Base-by-base conservation (phyloP, 1,140 invertebrate genomes). In the Drosophila arizonae region DNA sequence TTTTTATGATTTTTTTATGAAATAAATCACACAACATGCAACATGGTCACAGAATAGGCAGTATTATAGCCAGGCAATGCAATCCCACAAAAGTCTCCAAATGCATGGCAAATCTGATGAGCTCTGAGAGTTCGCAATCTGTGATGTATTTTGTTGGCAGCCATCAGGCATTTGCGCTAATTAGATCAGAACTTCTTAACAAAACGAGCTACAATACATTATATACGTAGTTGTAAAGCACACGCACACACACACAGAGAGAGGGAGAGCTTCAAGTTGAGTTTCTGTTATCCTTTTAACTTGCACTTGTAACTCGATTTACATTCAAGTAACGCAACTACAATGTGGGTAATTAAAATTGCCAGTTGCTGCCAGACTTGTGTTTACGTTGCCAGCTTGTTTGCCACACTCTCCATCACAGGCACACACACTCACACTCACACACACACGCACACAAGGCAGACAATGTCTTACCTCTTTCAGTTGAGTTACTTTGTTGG, bases 331-430 rank as follows among this genome's bases (percentile, higher is more conserved):
- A 62, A 61, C 39, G 57, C 60, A 62, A 62, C 76, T 73, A 74
- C 77, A 82, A 86, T 86, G 82, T 82, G 82, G 82, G 82, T 86
- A 86, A 86, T 86, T 86, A 86, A 86, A 86, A 77, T 73, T 87
- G 85, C 71, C 65, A 46, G 51, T 36, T 48, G 65, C 45, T 60
- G 60, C 45, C 26, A 21, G 45, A 76, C 62, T 82, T 82, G 67
- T 81, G 48, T 86, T 76, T 79, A 52, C 72, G 62, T 78, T 67
- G 57, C 65, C 66, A 77, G 67, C 61, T 45, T 76, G 68, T 64
- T 66, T 80, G 68, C 72, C 57, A 75, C 51, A 51, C 60, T 60
- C 24, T 26, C 45, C 45, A 6, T 60, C 17, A 43, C 11, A 48
- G n/a, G 11, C 15, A 48, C 21, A 39, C 24, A 57, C 24, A 6